Conservation (phyloP, 2,797 vertebrate species). For the Eidolon dupreanum region DNA sequence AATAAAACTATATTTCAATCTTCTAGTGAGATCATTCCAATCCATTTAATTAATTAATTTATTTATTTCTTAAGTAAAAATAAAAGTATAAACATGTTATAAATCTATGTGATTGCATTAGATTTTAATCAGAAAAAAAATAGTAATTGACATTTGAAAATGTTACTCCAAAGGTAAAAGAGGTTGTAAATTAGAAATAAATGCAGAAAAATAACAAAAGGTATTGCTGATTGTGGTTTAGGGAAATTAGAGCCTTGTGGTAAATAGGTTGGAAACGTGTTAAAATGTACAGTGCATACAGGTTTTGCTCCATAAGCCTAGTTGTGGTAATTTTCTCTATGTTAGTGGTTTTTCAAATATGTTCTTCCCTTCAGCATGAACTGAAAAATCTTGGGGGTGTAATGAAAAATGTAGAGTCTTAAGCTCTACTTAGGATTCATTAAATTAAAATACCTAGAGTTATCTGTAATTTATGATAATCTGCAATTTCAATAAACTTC, state of each 20-base stretch:
- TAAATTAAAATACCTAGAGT: neutral
- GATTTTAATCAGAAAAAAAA: neutral
- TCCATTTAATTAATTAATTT: neutral
- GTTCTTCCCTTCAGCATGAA: neutral
- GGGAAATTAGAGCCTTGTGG: neutral
- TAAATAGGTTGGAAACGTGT: neutral
- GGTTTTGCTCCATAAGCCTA: neutral
- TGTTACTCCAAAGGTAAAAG: neutral
- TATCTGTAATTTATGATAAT: neutral
- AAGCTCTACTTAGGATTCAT: neutral
- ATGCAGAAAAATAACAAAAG: neutral
- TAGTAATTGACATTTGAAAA: neutral
- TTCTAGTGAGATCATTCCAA: neutral
- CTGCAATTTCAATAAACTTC: neutral
- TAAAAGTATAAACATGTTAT: neutral
- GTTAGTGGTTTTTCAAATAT: neutral
- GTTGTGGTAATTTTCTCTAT: neutral
- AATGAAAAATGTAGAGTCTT: neutral
- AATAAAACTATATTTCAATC: neutral
- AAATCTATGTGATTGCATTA: neutral
- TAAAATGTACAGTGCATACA: neutral
- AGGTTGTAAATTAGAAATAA: neutral
- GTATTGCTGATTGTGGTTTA: neutral
- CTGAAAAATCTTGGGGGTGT: neutral
- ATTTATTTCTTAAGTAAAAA: neutral